Base-by-base conservation (phyloP, 1,140 invertebrate genomes). In the Bombus consobrinus region DNA sequence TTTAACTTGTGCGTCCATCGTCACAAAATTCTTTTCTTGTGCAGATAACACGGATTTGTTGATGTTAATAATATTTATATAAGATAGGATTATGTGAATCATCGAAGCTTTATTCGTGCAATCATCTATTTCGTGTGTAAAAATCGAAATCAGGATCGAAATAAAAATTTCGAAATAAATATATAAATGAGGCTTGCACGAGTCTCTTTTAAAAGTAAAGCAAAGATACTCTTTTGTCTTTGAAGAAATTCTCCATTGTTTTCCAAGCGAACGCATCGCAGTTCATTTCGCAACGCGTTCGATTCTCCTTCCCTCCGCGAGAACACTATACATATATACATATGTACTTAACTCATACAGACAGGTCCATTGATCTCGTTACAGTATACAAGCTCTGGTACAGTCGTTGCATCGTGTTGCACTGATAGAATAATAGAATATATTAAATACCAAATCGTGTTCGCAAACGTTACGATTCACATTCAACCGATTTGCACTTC, bases 311-410 rank as follows among this genome's bases (percentile, higher is more conserved):
- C 43, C 37, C 39, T 28, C n/a, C 15, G 25, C 62, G n/a, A 59
- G 80, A 72, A 80, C 82, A 71, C 79, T 72, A 41, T n/a, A 66
- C 32, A 68, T 25, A 37, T 59, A 59, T 28, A 28, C 25, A n/a
- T 62, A 18, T 66, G 13, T 68, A 68, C 8, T 91, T 91, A 88
- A 90, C 86, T 75, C 72, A 81, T 90, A 85, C 88, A 86, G 87
- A 90, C 82, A 87, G 91, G 87, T 93, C 92, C 90, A 91, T 93
- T 93, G 92, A 93, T 91, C 91, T 89, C 83, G 90, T 92, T 90
- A 81, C 79, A 86, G 78, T 75, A 53, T 76, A 82, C 59, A 37
- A 34, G 53, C 74, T 62, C 72, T 66, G 43, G 81, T 81, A 86
- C 73, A 76, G 77, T 75, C 81, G 62, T 75, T 81, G 80, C 87